Evolutionary conservation across 2,113 vertebrate species (phyloP).

Genomic region (Cisticola juncidis): DNA sequence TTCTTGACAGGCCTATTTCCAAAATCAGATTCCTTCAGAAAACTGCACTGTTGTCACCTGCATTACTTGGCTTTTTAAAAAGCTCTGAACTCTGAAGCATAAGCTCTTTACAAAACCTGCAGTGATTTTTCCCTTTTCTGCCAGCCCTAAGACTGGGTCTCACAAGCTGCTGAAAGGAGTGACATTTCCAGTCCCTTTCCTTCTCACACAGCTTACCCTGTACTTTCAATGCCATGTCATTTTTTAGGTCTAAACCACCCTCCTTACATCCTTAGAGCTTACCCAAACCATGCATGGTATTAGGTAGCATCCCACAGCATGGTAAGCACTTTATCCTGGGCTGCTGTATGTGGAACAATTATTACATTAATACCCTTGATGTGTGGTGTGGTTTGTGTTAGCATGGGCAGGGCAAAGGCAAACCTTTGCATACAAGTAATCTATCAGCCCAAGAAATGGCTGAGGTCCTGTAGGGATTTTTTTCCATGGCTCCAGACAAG

Average conservation of each 20-base stretch:
- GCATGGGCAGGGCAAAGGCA: neutral
- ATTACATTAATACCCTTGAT: neutral
- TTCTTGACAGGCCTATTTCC: neutral
- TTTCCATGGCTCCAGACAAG: neutral
- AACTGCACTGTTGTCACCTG: neutral
- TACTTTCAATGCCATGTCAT: neutral
- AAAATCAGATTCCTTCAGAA: neutral
- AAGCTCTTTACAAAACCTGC: neutral
- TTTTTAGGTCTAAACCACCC: neutral
- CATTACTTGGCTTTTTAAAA: neutral
- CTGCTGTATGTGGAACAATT: neutral
- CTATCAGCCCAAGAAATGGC: neutral
- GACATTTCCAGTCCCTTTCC: neutral
- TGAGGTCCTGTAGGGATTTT: neutral
- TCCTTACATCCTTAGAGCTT: neutral
- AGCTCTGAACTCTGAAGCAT: neutral
- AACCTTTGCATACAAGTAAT: neutral
- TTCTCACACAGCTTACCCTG: neutral
- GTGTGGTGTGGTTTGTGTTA: neutral
- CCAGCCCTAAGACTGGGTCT: neutral
- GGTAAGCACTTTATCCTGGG: neutral
- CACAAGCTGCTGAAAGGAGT: neutral
- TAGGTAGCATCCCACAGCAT: neutral
- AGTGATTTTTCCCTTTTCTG: neutral
- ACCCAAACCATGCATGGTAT: neutral